A percentile compares a stretch with the other conserved stretches of the same genome.
These are phyloP conservation scores for Nymphalis c-album DNA, from an alignment of 2,888 invertebrate genomes.

Conservation along the genomic window DNA sequence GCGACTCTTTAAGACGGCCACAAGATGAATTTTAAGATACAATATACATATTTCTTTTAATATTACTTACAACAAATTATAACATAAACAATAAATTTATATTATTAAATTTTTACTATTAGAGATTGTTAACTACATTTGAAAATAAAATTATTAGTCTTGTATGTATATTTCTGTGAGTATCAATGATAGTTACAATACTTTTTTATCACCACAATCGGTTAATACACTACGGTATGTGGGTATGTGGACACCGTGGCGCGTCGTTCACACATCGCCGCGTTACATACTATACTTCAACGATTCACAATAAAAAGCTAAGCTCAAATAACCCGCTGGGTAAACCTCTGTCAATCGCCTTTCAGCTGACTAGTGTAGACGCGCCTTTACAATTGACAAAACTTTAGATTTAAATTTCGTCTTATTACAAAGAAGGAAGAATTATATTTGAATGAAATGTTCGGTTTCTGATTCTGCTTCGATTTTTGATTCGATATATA, in stretches of 20 bases:
- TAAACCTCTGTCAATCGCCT: constrained; percentile 54
- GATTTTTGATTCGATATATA: background rate
- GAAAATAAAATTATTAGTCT: too few relatives aligned
- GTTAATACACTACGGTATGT: constrained; percentile 37
- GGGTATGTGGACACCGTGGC: constrained; percentile 26
- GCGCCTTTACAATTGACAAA: constrained; percentile 19
- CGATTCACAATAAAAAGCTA: constrained; percentile 47
- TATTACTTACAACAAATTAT: too few relatives aligned
- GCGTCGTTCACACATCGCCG: constrained; percentile 58
- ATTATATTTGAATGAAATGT: background rate
- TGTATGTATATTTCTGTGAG: too few relatives aligned
- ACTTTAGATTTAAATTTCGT: background rate
- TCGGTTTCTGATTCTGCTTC: background rate
- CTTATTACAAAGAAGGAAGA: background rate
- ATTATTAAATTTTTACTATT: too few relatives aligned
- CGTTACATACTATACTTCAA: constrained; percentile 48
- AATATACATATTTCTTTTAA: too few relatives aligned
- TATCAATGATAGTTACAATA: background rate
- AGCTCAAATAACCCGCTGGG: constrained; percentile 50
- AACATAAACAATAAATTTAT: too few relatives aligned
- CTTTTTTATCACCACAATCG: constrained; percentile 27
- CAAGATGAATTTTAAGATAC: too few relatives aligned
- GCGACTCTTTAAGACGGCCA: too few relatives aligned
- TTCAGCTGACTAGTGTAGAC: constrained; percentile 37
- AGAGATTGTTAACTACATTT: too few relatives aligned